A percentile compares a stretch with the other conserved stretches of the same genome.
Evolutionary conservation across 1,140 invertebrate genomes (phyloP).

Genomic region (Ruditapes philippinarum): DNA sequence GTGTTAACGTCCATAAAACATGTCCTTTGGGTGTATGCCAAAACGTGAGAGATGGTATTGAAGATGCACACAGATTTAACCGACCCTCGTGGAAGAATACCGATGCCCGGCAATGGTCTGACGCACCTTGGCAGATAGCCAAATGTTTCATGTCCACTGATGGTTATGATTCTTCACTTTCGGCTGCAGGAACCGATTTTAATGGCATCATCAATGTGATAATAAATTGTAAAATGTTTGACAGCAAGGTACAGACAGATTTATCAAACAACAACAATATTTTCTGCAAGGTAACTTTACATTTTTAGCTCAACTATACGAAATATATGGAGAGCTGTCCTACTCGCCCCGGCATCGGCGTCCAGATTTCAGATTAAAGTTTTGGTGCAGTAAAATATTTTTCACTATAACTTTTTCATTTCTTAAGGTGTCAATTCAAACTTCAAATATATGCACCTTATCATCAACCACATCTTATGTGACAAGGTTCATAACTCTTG

Average conservation of each 20-base stretch:
- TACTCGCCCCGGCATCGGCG: too few species aligned
- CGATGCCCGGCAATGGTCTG: neutral
- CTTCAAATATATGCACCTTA: too few species aligned
- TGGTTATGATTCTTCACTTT: neutral
- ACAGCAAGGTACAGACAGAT: neutral
- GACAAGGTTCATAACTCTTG: too few species aligned
- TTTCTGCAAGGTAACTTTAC: neutral
- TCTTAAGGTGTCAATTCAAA: too few species aligned
- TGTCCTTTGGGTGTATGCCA: slow-evolving; percentile 17
- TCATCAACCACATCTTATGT: too few species aligned
- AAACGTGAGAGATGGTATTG: neutral
- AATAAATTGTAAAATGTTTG: neutral
- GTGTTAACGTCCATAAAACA: neutral
- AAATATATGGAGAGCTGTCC: too few species aligned
- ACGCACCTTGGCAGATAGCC: neutral
- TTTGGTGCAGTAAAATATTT: too few species aligned
- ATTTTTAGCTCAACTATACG: too few species aligned
- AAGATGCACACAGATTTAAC: neutral
- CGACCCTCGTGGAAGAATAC: slow-evolving; percentile 33
- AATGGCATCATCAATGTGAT: slow-evolving; percentile 37
- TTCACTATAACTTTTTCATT: too few species aligned
- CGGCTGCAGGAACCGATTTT: slow-evolving; percentile 13
- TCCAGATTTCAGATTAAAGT: too few species aligned
- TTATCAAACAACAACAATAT: neutral
- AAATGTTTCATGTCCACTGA: slow-evolving; percentile 37